A percentile compares a stretch with the other conserved stretches of the same genome.
These are phyloP conservation scores for Paracanthobrama guichenoti DNA, from an alignment of 2,113 vertebrate genomes.

Conservation along the genomic window DNA sequence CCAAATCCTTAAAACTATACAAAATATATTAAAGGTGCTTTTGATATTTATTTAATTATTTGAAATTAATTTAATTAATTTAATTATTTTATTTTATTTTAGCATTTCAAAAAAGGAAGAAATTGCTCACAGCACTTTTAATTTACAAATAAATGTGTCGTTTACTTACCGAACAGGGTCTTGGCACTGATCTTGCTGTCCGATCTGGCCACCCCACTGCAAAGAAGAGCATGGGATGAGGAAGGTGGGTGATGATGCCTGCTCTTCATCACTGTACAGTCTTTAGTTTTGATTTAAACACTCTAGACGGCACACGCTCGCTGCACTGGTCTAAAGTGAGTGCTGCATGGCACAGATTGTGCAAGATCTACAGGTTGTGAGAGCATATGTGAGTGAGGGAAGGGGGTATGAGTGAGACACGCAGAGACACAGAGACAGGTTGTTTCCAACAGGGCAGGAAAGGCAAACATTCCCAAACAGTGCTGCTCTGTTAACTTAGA, in stretches of 20 bases:
- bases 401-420: conserved; percentile 41
- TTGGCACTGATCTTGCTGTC: conserved; percentile 82
- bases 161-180: conserved; percentile 77
- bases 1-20: too few relatives aligned
- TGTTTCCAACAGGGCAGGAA: conserved; percentile 55
- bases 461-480: conserved; percentile 78
- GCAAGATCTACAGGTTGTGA: conserved; percentile 65
- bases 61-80: too few relatives aligned
- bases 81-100: too few relatives aligned
- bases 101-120: too few relatives aligned
- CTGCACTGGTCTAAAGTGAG: background rate
- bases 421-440: conserved; percentile 22
- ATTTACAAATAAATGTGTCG: conserved; percentile 2
- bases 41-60: too few relatives aligned
- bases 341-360: conserved; percentile 42
- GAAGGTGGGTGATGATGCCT: conserved; percentile 61
- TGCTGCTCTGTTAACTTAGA: conserved; percentile 72
- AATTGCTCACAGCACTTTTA: background rate
- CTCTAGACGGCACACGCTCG: conserved; percentile 26
- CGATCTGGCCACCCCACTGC: conserved; percentile 78
- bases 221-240: conserved; percentile 64
- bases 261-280: conserved; percentile 68
- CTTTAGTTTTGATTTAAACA: background rate
- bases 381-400: conserved; percentile 59
- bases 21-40: too few relatives aligned